Conservation (phyloP, 2,113 vertebrate genomes). For the Ornithorhynchus anatinus region DNA sequence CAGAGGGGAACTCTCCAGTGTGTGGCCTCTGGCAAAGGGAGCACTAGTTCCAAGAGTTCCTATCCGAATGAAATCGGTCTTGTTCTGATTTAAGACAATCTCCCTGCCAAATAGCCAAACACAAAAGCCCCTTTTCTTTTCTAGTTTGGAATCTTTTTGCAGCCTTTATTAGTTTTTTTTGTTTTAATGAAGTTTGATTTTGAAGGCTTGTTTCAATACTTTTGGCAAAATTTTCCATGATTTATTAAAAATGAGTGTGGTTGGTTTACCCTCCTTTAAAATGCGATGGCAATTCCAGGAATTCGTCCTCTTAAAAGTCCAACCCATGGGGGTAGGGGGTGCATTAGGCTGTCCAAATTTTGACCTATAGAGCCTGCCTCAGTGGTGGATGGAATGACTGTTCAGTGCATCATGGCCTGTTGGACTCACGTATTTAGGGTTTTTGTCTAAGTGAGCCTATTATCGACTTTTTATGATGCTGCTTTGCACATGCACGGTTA, state of each 20-base stretch:
- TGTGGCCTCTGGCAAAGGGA: background rate
- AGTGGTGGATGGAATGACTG: too few species aligned
- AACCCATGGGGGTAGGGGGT: too few species aligned
- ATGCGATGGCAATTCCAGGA: too few species aligned
- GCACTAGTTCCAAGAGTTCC: background rate
- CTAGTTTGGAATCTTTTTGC: background rate
- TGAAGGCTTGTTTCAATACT: background rate
- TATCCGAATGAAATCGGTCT: background rate
- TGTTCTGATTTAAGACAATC: conserved; percentile 5
- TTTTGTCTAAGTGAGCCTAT: conserved; percentile 19
- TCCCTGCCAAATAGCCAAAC: background rate
- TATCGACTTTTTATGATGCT: conserved; percentile 35
- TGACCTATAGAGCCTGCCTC: too few species aligned
- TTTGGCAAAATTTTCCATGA: background rate
- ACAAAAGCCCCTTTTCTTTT: background rate
- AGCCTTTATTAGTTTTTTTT: background rate
- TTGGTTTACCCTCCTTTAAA: too few species aligned
- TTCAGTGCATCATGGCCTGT: background rate
- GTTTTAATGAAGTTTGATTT: background rate
- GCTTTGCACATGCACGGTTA: conserved; percentile 30
- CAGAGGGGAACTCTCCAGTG: background rate
- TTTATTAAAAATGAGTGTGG: background rate
- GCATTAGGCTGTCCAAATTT: too few species aligned
- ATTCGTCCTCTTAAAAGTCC: too few species aligned
- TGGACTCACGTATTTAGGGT: background rate